Conservation (phyloP, 2,888 invertebrate species). For the Zhuqinia jingwanae region DNA sequence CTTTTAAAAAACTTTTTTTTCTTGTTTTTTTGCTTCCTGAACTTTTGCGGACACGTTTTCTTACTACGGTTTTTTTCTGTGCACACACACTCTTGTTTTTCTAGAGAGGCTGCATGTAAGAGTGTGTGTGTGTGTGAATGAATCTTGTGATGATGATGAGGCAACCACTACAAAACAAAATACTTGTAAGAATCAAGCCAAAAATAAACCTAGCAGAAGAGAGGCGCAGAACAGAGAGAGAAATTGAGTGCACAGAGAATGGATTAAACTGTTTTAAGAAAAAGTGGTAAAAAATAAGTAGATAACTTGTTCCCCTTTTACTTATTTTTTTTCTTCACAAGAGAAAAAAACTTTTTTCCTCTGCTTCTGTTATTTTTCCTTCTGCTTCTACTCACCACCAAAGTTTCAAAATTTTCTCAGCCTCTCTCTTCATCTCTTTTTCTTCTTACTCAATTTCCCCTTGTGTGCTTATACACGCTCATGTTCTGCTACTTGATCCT, state of each 20-base stretch:
- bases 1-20: constrained; percentile 37
- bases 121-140: background rate
- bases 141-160: background rate
- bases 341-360: constrained; percentile 6
- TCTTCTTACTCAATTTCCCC: background rate
- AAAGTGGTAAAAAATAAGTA: too few relatives aligned
- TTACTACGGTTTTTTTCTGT: background rate
- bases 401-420: constrained; percentile 14
- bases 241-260: too few relatives aligned
- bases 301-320: too few relatives aligned
- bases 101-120: too few relatives aligned
- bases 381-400: background rate
- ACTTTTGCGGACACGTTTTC: constrained; percentile 35
- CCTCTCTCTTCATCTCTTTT: too few relatives aligned
- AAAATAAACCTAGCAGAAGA: background rate
- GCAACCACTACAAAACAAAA: constrained; percentile 22
- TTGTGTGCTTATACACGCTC: background rate
- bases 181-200: background rate
- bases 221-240: background rate
- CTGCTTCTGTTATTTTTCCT: background rate
- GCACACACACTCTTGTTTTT: background rate
- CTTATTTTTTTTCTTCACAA: too few relatives aligned
- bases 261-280: too few relatives aligned
- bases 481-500: background rate
- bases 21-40: constrained; percentile 52